phyloP scores from a whole-genome alignment of 2,888 invertebrate genomes.

The Stegana nigrithorax region DNA sequence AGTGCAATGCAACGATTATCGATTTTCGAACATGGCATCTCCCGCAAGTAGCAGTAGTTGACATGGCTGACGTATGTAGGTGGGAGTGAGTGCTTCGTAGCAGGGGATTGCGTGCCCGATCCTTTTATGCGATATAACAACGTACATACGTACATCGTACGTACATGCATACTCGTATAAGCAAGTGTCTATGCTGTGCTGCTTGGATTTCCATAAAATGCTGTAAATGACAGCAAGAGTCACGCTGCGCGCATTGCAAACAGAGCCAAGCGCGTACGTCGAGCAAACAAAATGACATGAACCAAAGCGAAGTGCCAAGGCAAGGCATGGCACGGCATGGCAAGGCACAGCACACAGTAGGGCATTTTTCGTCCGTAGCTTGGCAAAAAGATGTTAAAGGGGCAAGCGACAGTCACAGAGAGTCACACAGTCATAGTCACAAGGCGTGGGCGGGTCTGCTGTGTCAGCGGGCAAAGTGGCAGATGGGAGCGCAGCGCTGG shows the following conservation, averaged over 20 bases:
- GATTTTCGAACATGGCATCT: constrained; percentile 14
- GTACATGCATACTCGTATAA: no score
- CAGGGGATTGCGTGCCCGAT: neutral
- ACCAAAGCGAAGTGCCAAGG: no score
- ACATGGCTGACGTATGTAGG: neutral
- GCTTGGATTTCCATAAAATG: constrained; percentile 17
- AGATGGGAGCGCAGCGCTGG: no score
- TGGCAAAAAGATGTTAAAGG: no score
- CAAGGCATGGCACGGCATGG: no score
- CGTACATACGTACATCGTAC: no score
- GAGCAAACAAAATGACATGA: neutral
- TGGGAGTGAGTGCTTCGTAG: neutral
- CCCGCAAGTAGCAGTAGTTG: neutral
- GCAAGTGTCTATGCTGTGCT: neutral
- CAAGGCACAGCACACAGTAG: no score
- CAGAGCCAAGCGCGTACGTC: neutral
- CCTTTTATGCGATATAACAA: neutral
- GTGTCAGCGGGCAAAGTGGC: no score
- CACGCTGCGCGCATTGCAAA: constrained; percentile 7
- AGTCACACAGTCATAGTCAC: no score
- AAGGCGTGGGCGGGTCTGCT: no score
- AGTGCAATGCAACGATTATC: constrained; percentile 13
- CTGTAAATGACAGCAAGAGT: constrained; percentile 6
- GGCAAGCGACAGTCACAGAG: no score
- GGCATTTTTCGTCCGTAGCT: no score